Evolutionary conservation across 2,797 vertebrate species (phyloP).

Genomic region (Cuculus canorus): DNA sequence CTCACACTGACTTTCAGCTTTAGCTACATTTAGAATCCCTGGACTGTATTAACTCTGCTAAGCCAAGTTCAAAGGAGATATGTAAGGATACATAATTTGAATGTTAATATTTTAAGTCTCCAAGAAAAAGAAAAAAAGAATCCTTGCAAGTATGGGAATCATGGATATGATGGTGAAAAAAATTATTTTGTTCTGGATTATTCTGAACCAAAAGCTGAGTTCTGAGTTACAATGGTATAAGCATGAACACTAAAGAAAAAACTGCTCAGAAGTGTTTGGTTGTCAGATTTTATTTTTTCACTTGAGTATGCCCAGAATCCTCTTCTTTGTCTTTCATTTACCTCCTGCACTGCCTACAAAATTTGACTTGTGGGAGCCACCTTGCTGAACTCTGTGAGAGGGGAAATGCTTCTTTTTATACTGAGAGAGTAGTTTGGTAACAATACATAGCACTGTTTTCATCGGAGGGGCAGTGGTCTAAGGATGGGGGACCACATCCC

Average conservation of each 20-base stretch:
- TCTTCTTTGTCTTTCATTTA: background rate
- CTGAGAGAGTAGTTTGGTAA: background rate
- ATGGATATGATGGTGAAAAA: background rate
- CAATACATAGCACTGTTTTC: background rate
- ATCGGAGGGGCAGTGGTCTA: background rate
- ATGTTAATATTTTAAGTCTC: constrained; percentile 8
- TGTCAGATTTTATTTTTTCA: background rate
- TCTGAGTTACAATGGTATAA: background rate
- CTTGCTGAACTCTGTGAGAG: background rate
- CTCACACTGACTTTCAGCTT: background rate
- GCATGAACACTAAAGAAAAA: background rate
- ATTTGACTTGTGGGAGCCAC: background rate
- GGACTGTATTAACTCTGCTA: background rate
- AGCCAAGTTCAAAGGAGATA: background rate
- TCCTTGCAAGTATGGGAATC: background rate
- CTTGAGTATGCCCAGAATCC: background rate
- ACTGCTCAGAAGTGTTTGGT: background rate
- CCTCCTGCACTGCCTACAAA: background rate
- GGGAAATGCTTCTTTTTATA: background rate
- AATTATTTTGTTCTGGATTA: background rate
- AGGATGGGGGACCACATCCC: background rate
- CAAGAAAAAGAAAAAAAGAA: background rate
- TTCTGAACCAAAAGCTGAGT: background rate
- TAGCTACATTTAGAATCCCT: background rate
- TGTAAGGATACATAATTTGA: background rate